These are phyloP conservation scores for Myodes glareolus DNA, from an alignment of 2,113 vertebrate species.

Conservation along the genomic window DNA sequence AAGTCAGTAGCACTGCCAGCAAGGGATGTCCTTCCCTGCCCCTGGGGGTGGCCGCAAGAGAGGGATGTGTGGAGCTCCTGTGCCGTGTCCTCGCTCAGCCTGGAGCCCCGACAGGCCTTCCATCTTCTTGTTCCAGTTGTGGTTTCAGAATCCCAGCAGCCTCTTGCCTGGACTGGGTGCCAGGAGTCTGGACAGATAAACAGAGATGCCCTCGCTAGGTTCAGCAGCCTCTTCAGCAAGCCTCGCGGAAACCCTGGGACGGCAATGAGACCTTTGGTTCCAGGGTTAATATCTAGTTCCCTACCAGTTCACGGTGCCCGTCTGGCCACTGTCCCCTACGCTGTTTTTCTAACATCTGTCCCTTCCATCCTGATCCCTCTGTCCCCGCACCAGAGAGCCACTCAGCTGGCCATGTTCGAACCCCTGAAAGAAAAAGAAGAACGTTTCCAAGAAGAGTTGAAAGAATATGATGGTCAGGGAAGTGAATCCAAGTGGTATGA, in stretches of 20 bases:
- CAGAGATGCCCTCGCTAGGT: neutral
- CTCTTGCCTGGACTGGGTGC: neutral
- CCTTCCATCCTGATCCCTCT: neutral
- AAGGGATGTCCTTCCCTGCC: neutral
- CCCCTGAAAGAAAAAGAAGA: neutral
- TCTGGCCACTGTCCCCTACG: neutral
- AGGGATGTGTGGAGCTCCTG: neutral
- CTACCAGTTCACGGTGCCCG: fast-evolving
- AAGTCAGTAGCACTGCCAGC: neutral
- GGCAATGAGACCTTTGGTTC: neutral
- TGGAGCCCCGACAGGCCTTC: neutral
- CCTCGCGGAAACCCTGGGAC: neutral
- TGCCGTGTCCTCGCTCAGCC: neutral
- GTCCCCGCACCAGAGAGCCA: neutral
- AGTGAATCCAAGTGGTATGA: neutral
- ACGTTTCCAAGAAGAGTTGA: neutral
- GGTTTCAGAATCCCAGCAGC: neutral
- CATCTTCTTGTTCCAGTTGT: slow-evolving; percentile 12
- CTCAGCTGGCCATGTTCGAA: neutral
- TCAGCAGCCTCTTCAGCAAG: neutral
- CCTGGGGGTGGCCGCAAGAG: neutral
- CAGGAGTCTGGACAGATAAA: neutral
- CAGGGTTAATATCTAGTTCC: neutral
- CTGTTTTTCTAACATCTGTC: neutral
- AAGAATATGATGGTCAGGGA: neutral